Conservation (phyloP, 2,797 vertebrate genomes). For the Anas flavirostris region DNA sequence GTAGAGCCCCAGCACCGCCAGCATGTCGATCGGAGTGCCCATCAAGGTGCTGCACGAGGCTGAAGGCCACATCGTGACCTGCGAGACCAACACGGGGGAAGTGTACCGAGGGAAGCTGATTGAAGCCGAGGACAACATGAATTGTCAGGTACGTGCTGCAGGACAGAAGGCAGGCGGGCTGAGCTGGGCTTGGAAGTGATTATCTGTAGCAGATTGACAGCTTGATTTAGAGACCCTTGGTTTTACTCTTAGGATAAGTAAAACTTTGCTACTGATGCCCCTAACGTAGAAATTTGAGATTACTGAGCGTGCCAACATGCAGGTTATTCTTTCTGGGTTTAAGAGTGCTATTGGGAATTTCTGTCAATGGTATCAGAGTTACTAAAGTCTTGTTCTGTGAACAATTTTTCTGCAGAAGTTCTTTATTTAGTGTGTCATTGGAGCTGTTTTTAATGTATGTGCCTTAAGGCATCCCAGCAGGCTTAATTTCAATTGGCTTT, state of each 20-base stretch:
- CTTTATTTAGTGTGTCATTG: background rate
- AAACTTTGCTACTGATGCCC: rapidly evolving
- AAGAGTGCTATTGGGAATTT: rapidly evolving
- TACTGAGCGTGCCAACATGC: background rate
- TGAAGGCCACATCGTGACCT: constrained; percentile 97
- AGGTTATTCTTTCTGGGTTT: background rate
- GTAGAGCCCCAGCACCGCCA: background rate
- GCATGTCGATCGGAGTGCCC: constrained; percentile 96
- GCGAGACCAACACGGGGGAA: constrained; percentile 97
- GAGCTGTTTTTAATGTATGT: background rate
- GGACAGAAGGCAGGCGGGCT: rapidly evolving
- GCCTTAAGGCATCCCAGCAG: background rate
- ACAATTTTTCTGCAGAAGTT: background rate
- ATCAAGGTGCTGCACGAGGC: constrained; percentile 98
- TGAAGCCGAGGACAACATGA: constrained; percentile 99
- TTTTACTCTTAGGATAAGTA: background rate
- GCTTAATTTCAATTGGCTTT: background rate
- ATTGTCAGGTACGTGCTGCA: constrained; percentile 88
- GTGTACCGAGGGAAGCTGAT: constrained; percentile 97
- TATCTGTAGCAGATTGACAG: background rate
- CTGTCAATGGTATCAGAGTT: background rate
- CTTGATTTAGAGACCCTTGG: rapidly evolving
- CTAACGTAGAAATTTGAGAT: rapidly evolving
- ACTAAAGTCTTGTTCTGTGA: background rate
- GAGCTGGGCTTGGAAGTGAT: background rate